phyloP scores from a whole-genome alignment of 2,797 vertebrate species.

The Alcedo quadribrachys region DNA sequence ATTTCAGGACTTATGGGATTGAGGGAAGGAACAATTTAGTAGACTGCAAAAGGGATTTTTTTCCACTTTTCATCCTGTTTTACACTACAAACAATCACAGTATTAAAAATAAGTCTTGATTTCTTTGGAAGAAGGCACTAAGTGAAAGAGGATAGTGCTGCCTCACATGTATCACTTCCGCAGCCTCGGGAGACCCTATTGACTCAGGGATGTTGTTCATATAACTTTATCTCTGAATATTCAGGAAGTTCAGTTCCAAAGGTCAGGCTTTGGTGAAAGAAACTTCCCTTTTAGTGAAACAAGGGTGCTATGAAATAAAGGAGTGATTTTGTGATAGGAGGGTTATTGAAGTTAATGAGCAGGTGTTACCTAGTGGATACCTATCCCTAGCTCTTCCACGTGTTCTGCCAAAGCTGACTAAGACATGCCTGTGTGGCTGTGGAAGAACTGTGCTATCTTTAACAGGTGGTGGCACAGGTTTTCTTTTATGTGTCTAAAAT shows the following conservation, averaged over 20 bases:
- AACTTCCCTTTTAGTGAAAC: background rate
- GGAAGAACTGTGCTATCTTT: background rate
- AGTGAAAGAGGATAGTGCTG: background rate
- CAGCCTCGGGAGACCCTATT: background rate
- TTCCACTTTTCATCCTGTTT: background rate
- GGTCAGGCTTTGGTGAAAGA: background rate
- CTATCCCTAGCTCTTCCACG: background rate
- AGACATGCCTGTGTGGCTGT: rapidly evolving
- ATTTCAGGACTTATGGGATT: background rate
- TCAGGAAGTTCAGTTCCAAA: background rate
- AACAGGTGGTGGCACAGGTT: background rate
- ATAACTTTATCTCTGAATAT: background rate
- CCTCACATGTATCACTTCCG: background rate
- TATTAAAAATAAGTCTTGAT: background rate
- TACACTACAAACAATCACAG: background rate
- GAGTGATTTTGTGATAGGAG: background rate
- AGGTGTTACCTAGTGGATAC: background rate
- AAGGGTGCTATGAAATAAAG: background rate
- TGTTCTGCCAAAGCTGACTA: rapidly evolving
- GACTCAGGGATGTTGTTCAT: background rate
- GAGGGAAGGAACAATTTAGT: background rate
- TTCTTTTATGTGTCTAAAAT: background rate
- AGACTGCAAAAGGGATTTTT: background rate
- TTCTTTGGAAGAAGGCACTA: background rate
- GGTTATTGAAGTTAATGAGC: background rate